phyloP scores from a whole-genome alignment of 2,113 vertebrate species.

The Cephalopholis sonnerati region DNA sequence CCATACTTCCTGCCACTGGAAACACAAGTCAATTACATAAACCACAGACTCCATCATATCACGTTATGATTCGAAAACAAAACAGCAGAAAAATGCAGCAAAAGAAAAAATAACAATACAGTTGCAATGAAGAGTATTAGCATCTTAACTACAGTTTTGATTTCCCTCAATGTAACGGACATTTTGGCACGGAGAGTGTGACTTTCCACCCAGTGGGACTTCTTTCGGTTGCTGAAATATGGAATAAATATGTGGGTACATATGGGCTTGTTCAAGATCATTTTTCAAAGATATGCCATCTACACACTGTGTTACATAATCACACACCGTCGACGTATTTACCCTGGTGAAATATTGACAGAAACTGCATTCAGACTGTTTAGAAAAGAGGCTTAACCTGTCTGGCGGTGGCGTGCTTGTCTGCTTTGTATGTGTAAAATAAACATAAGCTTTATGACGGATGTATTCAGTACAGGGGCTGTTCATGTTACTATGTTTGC shows the following conservation, averaged over 20 bases:
- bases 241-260: background rate
- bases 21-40: conserved; percentile 41
- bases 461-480: background rate
- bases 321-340: background rate
- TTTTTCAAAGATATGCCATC: background rate
- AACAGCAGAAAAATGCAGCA: conserved; percentile 1
- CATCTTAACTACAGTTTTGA: background rate
- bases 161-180: background rate
- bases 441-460: background rate
- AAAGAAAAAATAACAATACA: background rate
- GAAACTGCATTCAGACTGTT: background rate
- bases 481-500: background rate
- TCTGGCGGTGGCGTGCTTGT: background rate
- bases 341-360: conserved; percentile 2
- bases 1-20: conserved; percentile 42
- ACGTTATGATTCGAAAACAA: background rate
- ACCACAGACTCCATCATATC: conserved; percentile 21
- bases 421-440: conserved; percentile 11
- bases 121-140: background rate
- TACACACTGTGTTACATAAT: background rate
- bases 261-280: background rate
- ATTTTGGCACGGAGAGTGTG: background rate
- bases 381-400: conserved; percentile 8
- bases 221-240: background rate
- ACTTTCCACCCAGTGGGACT: background rate